Evolutionary conservation across 2,797 vertebrate genomes (phyloP), one percentile per base, ranked within the genome.

Genomic region (Hemibagrus guttatus): DNA sequence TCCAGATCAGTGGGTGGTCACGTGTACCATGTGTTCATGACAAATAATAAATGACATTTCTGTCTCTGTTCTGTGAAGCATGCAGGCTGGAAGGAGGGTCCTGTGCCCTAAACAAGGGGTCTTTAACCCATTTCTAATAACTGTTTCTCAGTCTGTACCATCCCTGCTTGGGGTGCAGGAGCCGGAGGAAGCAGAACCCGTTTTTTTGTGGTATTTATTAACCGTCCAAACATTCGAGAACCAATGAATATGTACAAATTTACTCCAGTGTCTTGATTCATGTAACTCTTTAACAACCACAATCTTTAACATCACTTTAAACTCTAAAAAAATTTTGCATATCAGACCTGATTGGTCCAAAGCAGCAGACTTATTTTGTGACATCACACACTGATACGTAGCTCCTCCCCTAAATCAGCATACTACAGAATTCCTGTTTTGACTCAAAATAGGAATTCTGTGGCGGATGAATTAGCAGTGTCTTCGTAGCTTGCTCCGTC

Each of bases 21-120:
- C 42, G 21, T 42, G 35, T 13, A 63, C 28, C 61, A 54, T 59
- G 21, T 42, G 35, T 21, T 59, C 23, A 79, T 52, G 69, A 74
- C 78, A 80, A 86, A 83, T 75, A 78, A 49, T 46, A 81, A 68
- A 85, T 75, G 71, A 28, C 49, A 71, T 85, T 83, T 81, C 71
- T 88, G 72, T 84, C 81, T 71, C 35, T 58, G n/a, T 66, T 46
- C 80, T 54, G 26, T 88, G 75, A 83, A n/a, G 59, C 58, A 42
- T 17, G 31, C 23, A 16, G 13, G 80, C 31, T 31, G 46, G 80
- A 84, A 81, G 86, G 59, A 46, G 17, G 7, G 78, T 83, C 52
- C 79, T 61, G 76, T 21, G 16, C 26, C 54, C 68, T 69, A 61
- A 71, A 64, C 28, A 13, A 72, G 2, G 0, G 4, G 14, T 46